Percentiles rank a stretch among this genome's conserved stretches.
Conservation (phyloP, 2,888 invertebrate species). For the Rhabditoides inermis region DNA sequence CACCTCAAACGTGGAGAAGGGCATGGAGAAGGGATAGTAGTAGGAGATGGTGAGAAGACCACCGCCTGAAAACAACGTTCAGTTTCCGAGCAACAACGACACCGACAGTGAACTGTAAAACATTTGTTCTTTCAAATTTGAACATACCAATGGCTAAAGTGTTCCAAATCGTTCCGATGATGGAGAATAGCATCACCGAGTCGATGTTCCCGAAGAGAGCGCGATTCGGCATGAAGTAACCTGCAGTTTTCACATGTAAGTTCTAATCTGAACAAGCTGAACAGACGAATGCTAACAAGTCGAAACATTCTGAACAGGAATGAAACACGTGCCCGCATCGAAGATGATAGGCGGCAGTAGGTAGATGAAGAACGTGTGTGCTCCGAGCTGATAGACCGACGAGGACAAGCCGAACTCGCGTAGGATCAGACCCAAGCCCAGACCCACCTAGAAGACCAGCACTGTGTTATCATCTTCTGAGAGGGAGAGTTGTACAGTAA, state of each 20-base stretch:
- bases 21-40: conserved; percentile 22
- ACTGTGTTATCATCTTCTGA: no score
- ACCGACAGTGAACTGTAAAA: not conserved
- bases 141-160: conserved; percentile 61
- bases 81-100: not conserved
- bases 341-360: conserved; percentile 95
- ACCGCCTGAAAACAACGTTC: conserved; percentile 20
- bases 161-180: conserved; percentile 87
- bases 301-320: not conserved
- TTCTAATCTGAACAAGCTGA: not conserved
- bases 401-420: not conserved
- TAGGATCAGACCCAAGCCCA: conserved; percentile 3
- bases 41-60: conserved; percentile 23
- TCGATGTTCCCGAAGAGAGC: conserved; percentile 94
- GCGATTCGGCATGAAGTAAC: conserved; percentile 97
- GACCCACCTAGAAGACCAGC: no score
- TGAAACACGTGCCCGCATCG: conserved; percentile 64
- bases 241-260: conserved; percentile 52
- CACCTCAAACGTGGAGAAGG: conserved; percentile 27
- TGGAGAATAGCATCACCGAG: conserved; percentile 82
- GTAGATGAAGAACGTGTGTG: conserved; percentile 90
- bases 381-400: conserved; percentile 19
- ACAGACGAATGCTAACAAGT: not conserved
- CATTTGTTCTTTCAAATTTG: not conserved
- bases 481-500: no score